phyloP scores from a whole-genome alignment of 2,888 invertebrate species.

The Fragum sueziense region DNA sequence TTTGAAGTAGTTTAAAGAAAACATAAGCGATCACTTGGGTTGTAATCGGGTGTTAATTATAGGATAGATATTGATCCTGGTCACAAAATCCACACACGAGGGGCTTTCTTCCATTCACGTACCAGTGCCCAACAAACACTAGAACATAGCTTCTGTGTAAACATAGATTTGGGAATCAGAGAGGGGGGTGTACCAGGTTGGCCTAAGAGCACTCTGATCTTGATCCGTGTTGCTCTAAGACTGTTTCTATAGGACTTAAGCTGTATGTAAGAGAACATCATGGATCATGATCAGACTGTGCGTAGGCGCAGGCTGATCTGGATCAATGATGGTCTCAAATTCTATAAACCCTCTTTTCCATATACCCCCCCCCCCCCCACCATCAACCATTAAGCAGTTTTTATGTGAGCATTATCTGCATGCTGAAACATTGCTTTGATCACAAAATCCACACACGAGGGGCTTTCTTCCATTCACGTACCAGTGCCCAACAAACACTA shows the following conservation, averaged over 20 bases:
- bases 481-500: background rate
- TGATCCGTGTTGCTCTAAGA: no score
- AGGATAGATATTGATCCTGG: constrained; percentile 13
- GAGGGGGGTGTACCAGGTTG: no score
- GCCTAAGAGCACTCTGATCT: no score
- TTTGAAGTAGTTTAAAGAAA: constrained; percentile 19
- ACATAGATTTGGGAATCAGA: no score
- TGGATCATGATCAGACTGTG: no score
- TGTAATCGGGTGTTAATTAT: constrained; percentile 14
- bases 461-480: constrained; percentile 13
- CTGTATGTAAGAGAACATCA: no score
- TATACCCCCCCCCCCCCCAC: no score
- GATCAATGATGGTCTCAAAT: no score
- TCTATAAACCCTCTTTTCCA: no score
- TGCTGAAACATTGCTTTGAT: background rate
- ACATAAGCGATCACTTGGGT: constrained; percentile 9
- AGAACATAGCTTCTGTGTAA: constrained; percentile 33
- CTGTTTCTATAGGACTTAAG: no score
- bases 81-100: background rate
- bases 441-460: background rate
- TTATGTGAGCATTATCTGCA: constrained; percentile 1
- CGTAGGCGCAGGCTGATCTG: no score
- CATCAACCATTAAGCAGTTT: background rate
- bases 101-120: constrained; percentile 11
- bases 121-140: background rate